Conservation (phyloP, 2,113 vertebrate species). For the Cyprinodon variegatus region DNA sequence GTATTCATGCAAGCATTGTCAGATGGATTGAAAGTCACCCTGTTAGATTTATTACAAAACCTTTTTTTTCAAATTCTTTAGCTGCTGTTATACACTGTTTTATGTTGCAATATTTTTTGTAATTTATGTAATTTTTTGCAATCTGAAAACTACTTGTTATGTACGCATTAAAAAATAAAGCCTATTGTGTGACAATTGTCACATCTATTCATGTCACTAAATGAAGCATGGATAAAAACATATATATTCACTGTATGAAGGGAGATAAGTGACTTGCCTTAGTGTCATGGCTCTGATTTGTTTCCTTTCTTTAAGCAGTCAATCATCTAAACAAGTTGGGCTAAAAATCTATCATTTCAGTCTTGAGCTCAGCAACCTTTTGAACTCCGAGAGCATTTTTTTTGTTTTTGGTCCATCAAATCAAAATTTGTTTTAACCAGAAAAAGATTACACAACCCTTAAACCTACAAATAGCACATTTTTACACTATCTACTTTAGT, state of each 20-base stretch:
- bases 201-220: neutral
- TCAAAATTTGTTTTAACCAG: no score
- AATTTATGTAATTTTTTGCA: neutral
- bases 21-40: conserved; percentile 39
- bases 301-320: neutral
- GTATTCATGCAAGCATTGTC: conserved; percentile 54
- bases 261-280: neutral
- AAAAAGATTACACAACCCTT: no score
- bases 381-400: no score
- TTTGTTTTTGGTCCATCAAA: no score
- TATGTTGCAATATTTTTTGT: neutral
- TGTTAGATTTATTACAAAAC: conserved; percentile 49
- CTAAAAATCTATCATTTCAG: neutral
- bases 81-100: neutral
- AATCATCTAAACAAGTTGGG: neutral
- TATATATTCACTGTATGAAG: neutral
- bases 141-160: neutral
- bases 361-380: no score
- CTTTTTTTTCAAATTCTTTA: conserved; percentile 15
- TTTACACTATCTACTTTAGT: no score
- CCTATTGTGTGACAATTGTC: neutral
- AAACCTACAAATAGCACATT: no score
- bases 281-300: neutral
- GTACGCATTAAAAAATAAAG: neutral
- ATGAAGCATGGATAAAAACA: neutral